These are phyloP conservation scores for Seriola aureovittata DNA, from an alignment of 2,113 vertebrate species.

Conservation along the genomic window DNA sequence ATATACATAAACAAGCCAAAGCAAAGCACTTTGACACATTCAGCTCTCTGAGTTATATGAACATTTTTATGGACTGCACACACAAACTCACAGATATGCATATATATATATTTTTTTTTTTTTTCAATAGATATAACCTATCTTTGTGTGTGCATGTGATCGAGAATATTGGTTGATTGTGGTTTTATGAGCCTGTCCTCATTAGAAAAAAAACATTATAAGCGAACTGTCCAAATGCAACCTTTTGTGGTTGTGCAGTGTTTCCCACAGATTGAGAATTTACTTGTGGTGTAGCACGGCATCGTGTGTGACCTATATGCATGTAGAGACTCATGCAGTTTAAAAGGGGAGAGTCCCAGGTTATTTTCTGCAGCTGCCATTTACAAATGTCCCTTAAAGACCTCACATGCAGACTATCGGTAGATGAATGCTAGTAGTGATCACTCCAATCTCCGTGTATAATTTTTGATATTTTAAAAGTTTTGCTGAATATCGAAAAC, in stretches of 20 bases:
- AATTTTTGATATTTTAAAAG: too few relatives aligned
- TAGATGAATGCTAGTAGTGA: too few relatives aligned
- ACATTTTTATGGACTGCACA: not conserved
- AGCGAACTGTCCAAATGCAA: not conserved
- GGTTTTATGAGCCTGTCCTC: not conserved
- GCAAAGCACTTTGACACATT: not conserved
- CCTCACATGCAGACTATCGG: too few relatives aligned
- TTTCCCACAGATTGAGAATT: too few relatives aligned
- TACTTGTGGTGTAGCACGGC: too few relatives aligned
- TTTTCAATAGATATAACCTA: not conserved
- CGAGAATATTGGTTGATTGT: not conserved
- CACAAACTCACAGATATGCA: not conserved
- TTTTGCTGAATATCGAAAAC: too few relatives aligned
- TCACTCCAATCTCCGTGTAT: too few relatives aligned
- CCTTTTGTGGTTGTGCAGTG: not conserved
- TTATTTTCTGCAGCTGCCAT: too few relatives aligned
- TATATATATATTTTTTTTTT: not conserved
- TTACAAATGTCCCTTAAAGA: too few relatives aligned
- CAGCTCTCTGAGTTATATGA: not conserved
- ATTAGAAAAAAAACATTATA: not conserved
- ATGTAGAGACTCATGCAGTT: too few relatives aligned
- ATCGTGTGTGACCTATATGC: too few relatives aligned
- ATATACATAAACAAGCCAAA: slow-evolving; percentile 42
- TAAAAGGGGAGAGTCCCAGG: too few relatives aligned
- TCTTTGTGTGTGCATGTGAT: not conserved